Percentiles rank a stretch among this genome's conserved stretches.
phyloP scores from a whole-genome alignment of 30 jellyfish, hydroid and myxozoan genomes.

The Aurelia coerulea region DNA sequence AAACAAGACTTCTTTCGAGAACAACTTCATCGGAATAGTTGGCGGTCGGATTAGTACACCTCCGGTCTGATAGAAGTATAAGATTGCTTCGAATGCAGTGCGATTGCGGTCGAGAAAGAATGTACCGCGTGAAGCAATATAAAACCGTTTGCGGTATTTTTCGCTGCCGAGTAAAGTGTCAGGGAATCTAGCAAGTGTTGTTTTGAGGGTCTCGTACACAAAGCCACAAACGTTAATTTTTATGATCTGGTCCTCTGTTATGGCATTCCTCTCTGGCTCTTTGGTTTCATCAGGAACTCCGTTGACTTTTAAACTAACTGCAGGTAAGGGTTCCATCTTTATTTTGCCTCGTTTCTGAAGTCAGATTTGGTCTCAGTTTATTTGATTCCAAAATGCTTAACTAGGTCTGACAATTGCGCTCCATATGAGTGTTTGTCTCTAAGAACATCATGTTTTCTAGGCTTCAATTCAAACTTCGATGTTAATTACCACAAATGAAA shows the following conservation, averaged over 20 bases:
- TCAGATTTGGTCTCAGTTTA: no score
- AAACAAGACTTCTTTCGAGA: constrained; percentile 85
- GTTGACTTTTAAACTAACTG: not conserved
- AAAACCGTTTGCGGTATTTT: constrained; percentile 52
- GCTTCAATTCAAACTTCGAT: no score
- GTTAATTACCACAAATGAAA: no score
- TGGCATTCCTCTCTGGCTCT: constrained; percentile 1
- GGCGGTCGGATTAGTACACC: constrained; percentile 94
- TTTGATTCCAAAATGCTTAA: no score
- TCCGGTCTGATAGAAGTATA: constrained; percentile 89
- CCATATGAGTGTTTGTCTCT: no score
- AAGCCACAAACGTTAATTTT: constrained; percentile 89
- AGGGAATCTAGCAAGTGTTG: constrained; percentile 81
- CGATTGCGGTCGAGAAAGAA: constrained; percentile 94
- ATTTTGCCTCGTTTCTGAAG: not conserved
- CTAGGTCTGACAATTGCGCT: no score
- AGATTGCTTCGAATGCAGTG: constrained; percentile 93
- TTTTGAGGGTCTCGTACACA: constrained; percentile 82
- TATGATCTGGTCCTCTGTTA: constrained; percentile 76
- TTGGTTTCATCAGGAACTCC: not conserved
- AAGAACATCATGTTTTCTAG: no score
- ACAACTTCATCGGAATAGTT: constrained; percentile 86
- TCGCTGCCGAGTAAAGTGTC: constrained; percentile 87
- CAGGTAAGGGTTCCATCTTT: not conserved
- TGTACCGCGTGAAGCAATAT: constrained; percentile 67